A percentile compares a stretch with the other conserved stretches of the same genome.
Conservation (phyloP, 1,140 invertebrate genomes). For the Battus philenor region DNA sequence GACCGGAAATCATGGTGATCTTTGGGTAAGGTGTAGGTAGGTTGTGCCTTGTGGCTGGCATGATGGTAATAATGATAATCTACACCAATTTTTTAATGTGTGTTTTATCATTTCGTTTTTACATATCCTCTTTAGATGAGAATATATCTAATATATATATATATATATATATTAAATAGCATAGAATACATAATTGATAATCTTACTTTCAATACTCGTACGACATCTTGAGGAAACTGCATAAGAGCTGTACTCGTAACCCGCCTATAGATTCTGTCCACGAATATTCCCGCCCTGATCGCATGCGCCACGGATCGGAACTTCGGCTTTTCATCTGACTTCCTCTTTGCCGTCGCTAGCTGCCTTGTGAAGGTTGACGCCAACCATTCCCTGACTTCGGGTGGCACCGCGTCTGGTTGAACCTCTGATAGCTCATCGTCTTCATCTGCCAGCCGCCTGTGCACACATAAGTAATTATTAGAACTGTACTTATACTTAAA, state of each 20-base stretch:
- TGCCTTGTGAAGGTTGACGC: constrained; percentile 98
- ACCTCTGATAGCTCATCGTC: constrained; percentile 96
- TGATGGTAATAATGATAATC: not conserved
- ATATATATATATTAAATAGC: no score
- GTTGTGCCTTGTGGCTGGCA: not conserved
- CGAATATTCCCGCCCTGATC: constrained; percentile 97
- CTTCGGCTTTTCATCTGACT: constrained; percentile 88
- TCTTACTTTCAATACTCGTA: constrained; percentile 89
- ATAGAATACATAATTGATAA: no score
- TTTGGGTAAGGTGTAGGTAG: not conserved
- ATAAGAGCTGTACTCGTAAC: constrained; percentile 90
- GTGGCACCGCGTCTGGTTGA: constrained; percentile 96
- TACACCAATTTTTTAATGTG: not conserved
- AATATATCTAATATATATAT: no score
- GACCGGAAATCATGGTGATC: not conserved
- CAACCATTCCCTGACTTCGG: constrained; percentile 97
- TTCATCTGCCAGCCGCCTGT: constrained; percentile 87
- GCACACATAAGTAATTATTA: constrained; percentile 23
- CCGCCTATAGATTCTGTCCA: constrained; percentile 95
- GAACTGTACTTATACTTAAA: not conserved
- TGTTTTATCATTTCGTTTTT: not conserved
- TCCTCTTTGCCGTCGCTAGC: constrained; percentile 83
- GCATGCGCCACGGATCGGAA: constrained; percentile 98
- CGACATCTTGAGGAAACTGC: constrained; percentile 93
- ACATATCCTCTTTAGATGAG: no score